phyloP scores from a whole-genome alignment of 37 sponge, comb jelly and placozoan genomes.

The Cliona cf. orientalis region DNA sequence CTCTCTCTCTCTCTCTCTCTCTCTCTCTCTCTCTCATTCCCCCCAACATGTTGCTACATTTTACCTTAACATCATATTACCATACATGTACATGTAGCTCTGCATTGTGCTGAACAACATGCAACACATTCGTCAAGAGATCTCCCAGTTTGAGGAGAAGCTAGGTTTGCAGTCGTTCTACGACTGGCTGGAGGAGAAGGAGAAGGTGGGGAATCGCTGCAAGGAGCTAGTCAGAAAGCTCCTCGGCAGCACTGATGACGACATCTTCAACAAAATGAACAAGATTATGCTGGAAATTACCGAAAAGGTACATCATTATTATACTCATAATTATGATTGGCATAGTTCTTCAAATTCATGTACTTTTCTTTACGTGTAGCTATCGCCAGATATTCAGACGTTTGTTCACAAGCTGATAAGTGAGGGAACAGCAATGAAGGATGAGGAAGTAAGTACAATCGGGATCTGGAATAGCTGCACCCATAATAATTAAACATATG shows the following conservation, averaged over 20 bases:
- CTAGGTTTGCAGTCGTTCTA: conserved; percentile 26
- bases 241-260: conserved; percentile 35
- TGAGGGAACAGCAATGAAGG: neutral
- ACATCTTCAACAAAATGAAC: conserved; percentile 33
- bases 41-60: neutral
- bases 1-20: neutral
- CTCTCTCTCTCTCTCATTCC: neutral
- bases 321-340: neutral
- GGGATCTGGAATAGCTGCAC: too few species aligned
- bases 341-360: too few species aligned
- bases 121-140: conserved; percentile 17
- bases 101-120: conserved; percentile 60
- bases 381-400: neutral
- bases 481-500: too few species aligned
- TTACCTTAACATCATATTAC: too few species aligned
- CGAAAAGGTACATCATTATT: neutral
- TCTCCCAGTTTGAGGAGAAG: conserved; percentile 16
- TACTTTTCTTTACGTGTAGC: neutral
- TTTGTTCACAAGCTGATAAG: neutral
- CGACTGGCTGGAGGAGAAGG: conserved; percentile 32
- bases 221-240: conserved; percentile 18
- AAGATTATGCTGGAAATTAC: conserved; percentile 5
- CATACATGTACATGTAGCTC: conserved; percentile 18
- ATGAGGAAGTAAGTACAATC: neutral
- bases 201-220: neutral